Evolutionary conservation across 2,113 vertebrate species (phyloP), one percentile per base, ranked within the genome.

Genomic region (Argyrosomus japonicus): DNA sequence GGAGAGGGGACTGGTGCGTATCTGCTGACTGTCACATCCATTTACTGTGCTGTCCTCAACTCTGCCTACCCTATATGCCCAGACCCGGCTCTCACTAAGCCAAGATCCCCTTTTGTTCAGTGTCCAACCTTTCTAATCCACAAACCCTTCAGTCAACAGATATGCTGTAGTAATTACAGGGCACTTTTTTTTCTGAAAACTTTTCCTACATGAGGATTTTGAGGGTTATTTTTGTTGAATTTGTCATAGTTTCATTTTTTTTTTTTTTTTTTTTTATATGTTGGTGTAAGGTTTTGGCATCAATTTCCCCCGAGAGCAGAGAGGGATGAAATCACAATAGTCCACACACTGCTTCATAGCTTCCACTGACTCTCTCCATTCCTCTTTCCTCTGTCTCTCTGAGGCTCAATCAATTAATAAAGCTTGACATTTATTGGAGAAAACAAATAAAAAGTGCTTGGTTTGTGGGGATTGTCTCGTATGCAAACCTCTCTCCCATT

Each of bases 21-120:
- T 94, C 88, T 94, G 92, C 90, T 90, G 93, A 94, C 88, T 93
- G 91, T 93, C 90, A 94, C 85, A 92, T 93, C 91, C 77, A 91
- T 91, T 91, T 88, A 93, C 81, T 61, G 47, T 27, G 74, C 79
- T 75, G 86, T 88, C 87, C 75, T 91, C 87, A 86, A 58, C 77
- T 40, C 36, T 58, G 48, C 63, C 81, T 78, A 77, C 75, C 73
- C 51, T 75, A 62, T 87, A 77, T 70, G 68, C 75, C 70, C 79
- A 81, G 79, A 76, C 54, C 88, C 51, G 69, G 58, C 68, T 81
- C 58, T 85, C 54, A 68, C 36, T 64, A 73, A 84, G 62, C 70
- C 80, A 79, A 82, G 79, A 82, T 84, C 82, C 62, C 69, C 88
- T 83, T 92, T 87, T 93, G 89, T 92, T 87, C 79, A 53, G 47